Percentiles rank a stretch among this genome's conserved stretches.
These are phyloP conservation scores for Thumatha senex DNA, from an alignment of 2,888 invertebrate species.

Conservation along the genomic window DNA sequence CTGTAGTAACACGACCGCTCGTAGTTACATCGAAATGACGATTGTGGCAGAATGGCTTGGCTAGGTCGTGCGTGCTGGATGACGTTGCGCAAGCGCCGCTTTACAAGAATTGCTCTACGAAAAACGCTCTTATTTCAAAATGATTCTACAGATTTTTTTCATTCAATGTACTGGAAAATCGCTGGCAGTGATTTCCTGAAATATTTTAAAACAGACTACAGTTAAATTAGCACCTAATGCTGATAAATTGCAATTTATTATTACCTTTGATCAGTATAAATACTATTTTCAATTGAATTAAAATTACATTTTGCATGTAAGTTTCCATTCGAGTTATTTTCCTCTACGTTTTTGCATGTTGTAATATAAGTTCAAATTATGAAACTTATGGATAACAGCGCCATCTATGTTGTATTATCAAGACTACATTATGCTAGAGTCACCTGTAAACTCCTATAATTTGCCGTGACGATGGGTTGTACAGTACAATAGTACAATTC, in stretches of 20 bases:
- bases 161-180: not conserved
- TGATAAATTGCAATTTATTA: too few relatives aligned
- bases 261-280: too few relatives aligned
- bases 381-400: not conserved
- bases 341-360: not conserved
- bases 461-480: too few relatives aligned
- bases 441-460: too few relatives aligned
- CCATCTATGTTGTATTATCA: conserved; percentile 5
- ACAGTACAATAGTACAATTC: too few relatives aligned
- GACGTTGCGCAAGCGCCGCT: conserved; percentile 31
- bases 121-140: conserved; percentile 1
- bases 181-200: not conserved
- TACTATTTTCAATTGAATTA: too few relatives aligned
- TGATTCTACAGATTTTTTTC: not conserved
- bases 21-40: conserved; percentile 73
- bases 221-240: too few relatives aligned
- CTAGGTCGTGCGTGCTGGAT: conserved; percentile 19
- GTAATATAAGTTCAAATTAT: not conserved
- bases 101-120: not conserved
- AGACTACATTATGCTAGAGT: not conserved
- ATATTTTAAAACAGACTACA: too few relatives aligned
- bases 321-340: not conserved
- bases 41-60: conserved; percentile 41
- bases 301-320: too few relatives aligned
- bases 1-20: conserved; percentile 73